Evolutionary conservation across 2,797 vertebrate genomes (phyloP), one percentile per base, ranked within the genome.

Genomic region (Coregonus ussuriensis): DNA sequence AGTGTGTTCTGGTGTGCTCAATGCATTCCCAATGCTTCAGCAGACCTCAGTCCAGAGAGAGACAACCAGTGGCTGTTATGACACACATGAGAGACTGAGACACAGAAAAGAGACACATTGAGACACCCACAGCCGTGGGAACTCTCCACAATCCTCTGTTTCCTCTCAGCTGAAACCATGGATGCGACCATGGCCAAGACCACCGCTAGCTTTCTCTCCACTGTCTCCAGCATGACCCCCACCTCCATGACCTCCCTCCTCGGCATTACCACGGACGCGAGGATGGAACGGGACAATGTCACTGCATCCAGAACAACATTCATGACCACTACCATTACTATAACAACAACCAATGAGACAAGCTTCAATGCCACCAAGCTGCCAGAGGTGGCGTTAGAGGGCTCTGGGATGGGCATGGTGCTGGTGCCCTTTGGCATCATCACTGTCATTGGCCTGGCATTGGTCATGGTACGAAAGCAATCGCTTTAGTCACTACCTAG

Each of bases 361-460:
- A 85, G 86, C 77, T 95, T 96, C 90, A 99, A 98, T 74, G 91
- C 94, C 90, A 98, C 96, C 54, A 89, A 94, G 71, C 92, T 95
- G 72, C 94, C 96, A 11, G 93, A 96, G 53, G 79, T 90, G 35
- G 84, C 91, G 71, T 89, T 88, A 6, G 90, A 93, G 52, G 88
- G 94, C 1, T 86, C 96, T 0, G 82, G 95, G 21, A 91, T 97
- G 93, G 96, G 96, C 79, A 96, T 97, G 83, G 93, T 98, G 91
- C 95, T 99, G 1, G 89, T 99, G 9, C 97, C 97, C 53, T 96
- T 99, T 21, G 97, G 97, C 74, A 96, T 99, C 91, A 95, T 99
- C 92, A 98, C 96, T 13, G 93, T 99, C 84, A 96, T 99, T 41
- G 97, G 96, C n/a, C 89, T 99, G 91, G 96, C 96, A 18, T 94